Percentiles rank a stretch among this genome's conserved stretches.
These are phyloP conservation scores for Apamea epomidion DNA, from an alignment of 2,888 invertebrate species.

Conservation along the genomic window DNA sequence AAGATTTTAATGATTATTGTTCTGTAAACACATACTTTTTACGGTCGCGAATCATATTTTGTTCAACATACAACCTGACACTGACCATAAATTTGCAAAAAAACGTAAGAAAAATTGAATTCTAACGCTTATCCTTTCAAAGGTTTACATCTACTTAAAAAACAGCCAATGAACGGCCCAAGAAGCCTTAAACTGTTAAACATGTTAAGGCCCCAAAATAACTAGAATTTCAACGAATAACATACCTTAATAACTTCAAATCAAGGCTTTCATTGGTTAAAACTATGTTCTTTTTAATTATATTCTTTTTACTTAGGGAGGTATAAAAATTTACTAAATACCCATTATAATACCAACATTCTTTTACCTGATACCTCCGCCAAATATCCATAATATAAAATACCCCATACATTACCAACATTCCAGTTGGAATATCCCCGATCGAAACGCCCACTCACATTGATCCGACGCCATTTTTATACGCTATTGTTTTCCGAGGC, in stretches of 20 bases:
- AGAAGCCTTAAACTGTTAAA: no score
- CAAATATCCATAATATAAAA: neutral
- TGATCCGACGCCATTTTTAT: constrained; percentile 26
- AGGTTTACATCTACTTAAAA: neutral
- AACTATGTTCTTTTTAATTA: no score
- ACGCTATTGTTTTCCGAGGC: constrained; percentile 28
- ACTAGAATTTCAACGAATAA: neutral
- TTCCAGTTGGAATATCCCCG: constrained; percentile 18
- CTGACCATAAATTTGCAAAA: no score
- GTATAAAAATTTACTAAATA: neutral
- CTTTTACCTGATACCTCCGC: neutral
- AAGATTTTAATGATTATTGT: no score
- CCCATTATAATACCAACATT: neutral
- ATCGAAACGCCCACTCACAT: constrained; percentile 5
- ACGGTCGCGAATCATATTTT: no score
- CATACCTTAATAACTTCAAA: neutral
- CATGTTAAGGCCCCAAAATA: neutral
- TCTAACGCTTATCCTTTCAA: neutral
- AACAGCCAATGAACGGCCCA: no score
- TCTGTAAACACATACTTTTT: no score
- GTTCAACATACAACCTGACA: no score
- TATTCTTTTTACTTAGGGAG: neutral
- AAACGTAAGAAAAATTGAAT: no score
- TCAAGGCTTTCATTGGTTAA: neutral
- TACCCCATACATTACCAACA: neutral